phyloP scores from a whole-genome alignment of 2,888 invertebrate species.

The Tachystola acroxantha region DNA sequence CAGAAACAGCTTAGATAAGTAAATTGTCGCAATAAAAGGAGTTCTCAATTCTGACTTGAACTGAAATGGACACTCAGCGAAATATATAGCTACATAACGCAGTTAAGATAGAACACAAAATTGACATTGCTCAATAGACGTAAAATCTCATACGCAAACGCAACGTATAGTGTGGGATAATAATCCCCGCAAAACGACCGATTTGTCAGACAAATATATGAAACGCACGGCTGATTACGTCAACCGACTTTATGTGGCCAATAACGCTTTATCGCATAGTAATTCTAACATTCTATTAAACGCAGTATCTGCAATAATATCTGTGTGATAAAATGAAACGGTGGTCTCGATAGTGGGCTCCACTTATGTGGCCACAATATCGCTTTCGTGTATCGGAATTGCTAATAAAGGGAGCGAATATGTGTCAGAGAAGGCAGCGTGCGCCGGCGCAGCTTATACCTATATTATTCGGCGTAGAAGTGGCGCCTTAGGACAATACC shows the following conservation, averaged over 20 bases:
- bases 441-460: constrained; percentile 39
- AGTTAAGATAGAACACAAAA: constrained; percentile 36
- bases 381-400: constrained; percentile 72
- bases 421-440: constrained; percentile 35
- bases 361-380: constrained; percentile 60
- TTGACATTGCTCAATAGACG: constrained; percentile 44
- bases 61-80: constrained; percentile 1
- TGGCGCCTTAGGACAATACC: constrained; percentile 46
- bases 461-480: constrained; percentile 22
- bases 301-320: constrained; percentile 47
- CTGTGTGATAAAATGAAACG: constrained; percentile 64
- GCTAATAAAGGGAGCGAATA: constrained; percentile 67
- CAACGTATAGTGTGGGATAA: constrained; percentile 24
- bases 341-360: constrained; percentile 43
- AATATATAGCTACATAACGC: constrained; percentile 11
- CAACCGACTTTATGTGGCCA: constrained; percentile 56
- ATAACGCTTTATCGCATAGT: constrained; percentile 55
- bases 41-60: neutral
- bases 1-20: too few relatives aligned
- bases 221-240: constrained; percentile 59
- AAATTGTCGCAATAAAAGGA: neutral
- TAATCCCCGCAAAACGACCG: constrained; percentile 48
- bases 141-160: constrained; percentile 50
- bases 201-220: constrained; percentile 67
- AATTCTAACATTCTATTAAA: constrained; percentile 63